Percentiles rank a stretch among this genome's conserved stretches.
Conservation (phyloP, 1,140 invertebrate species). For the Amphibalanus amphitrite region DNA sequence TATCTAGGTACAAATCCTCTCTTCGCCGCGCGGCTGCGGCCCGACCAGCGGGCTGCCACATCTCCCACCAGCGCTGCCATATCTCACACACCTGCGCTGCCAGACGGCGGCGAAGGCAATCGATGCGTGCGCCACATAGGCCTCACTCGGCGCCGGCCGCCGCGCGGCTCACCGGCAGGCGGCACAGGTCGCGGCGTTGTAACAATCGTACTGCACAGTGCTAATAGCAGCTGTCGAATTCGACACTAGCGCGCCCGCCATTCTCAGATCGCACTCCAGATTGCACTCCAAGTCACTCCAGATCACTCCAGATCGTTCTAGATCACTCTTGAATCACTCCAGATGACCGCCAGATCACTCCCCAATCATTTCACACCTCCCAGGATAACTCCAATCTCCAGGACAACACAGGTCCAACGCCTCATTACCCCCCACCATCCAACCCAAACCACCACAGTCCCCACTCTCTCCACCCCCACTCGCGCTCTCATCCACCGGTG, state of each 20-base stretch:
- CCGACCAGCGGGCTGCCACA: neutral
- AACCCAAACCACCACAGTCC: no score
- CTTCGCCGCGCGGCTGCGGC: no score
- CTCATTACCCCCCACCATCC: no score
- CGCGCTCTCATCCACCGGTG: no score
- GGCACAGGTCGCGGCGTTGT: slow-evolving; percentile 7
- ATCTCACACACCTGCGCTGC: neutral
- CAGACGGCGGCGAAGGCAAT: neutral
- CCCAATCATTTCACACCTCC: slow-evolving; percentile 2
- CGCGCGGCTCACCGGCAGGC: neutral
- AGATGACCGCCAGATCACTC: neutral
- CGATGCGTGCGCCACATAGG: no score
- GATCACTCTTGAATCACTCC: neutral
- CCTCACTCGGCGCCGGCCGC: neutral
- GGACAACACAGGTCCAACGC: no score
- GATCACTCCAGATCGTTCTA: no score
- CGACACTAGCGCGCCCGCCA: slow-evolving; percentile 10
- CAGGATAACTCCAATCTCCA: no score
- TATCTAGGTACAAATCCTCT: neutral
- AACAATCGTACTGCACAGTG: no score
- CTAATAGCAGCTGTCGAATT: no score
- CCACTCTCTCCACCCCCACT: no score
- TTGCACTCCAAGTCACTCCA: no score
- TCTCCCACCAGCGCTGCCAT: neutral
- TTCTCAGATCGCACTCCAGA: slow-evolving; percentile 2